Percentiles rank a stretch among this genome's conserved stretches.
phyloP scores from a whole-genome alignment of 1,140 invertebrate genomes.

The Apocrypta bakeri region DNA sequence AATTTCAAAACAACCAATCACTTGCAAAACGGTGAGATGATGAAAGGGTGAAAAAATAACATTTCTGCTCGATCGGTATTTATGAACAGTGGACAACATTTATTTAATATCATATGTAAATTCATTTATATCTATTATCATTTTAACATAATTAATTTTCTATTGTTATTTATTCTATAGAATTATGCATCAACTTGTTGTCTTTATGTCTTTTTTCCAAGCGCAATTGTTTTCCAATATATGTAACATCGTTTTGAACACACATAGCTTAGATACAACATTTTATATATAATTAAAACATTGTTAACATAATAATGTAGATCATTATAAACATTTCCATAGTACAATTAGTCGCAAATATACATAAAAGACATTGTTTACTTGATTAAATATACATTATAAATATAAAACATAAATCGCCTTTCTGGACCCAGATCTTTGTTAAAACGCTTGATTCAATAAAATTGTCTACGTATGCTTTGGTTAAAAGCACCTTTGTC shows the following conservation, averaged over 20 bases:
- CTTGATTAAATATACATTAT: constrained; percentile 33
- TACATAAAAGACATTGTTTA: constrained; percentile 36
- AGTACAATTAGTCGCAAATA: constrained; percentile 25
- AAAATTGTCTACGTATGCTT: constrained; percentile 34
- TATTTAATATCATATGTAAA: constrained; percentile 24
- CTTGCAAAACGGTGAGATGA: background rate
- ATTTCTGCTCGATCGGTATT: background rate
- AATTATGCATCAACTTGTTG: background rate
- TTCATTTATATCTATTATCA: background rate
- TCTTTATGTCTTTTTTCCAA: background rate
- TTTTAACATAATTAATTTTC: constrained; percentile 23
- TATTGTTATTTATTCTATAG: constrained; percentile 14
- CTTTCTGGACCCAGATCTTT: constrained; percentile 42
- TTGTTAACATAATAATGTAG: constrained; percentile 15
- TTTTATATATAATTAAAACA: constrained; percentile 30
- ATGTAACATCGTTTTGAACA: constrained; percentile 29
- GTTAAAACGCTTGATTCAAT: background rate
- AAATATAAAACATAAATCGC: constrained; percentile 48
- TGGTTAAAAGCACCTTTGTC: constrained; percentile 41
- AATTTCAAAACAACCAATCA: too few relatives aligned
- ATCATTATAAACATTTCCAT: constrained; percentile 41
- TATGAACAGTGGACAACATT: constrained; percentile 40
- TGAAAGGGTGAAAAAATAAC: background rate
- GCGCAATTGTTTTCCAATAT: background rate
- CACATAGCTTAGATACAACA: constrained; percentile 28